phyloP scores from a whole-genome alignment of 2,888 invertebrate species.

The Platerodrilus igneus region DNA sequence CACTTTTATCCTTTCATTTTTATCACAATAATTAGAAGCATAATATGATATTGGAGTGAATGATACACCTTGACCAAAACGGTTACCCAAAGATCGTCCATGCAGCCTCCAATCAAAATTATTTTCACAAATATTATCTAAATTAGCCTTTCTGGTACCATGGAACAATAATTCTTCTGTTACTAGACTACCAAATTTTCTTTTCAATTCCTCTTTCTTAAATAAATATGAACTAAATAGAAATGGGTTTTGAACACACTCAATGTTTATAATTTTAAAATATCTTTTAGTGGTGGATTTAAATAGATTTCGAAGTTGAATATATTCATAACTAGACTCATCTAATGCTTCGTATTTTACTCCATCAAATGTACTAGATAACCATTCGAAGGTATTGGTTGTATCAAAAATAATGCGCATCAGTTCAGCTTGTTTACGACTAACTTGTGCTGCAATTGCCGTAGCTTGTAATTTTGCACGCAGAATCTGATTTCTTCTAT shows the following conservation, averaged over 20 bases:
- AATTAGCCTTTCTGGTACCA: slow-evolving; percentile 30
- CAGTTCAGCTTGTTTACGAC: too few relatives aligned
- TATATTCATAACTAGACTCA: slow-evolving; percentile 1
- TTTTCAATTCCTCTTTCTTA: slow-evolving; percentile 25
- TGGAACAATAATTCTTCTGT: slow-evolving; percentile 32
- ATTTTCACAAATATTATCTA: slow-evolving; percentile 30
- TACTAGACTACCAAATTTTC: slow-evolving; percentile 17
- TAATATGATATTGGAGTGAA: slow-evolving; percentile 34
- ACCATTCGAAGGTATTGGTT: too few relatives aligned
- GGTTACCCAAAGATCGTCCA: slow-evolving; percentile 27
- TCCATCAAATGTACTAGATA: too few relatives aligned
- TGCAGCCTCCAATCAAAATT: slow-evolving; percentile 38
- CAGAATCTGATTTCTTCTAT: too few relatives aligned
- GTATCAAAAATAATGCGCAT: too few relatives aligned
- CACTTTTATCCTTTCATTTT: slow-evolving; percentile 20
- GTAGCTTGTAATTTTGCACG: too few relatives aligned
- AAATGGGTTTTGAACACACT: slow-evolving; percentile 22
- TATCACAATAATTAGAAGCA: slow-evolving; percentile 33
- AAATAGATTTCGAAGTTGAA: slow-evolving; percentile 11
- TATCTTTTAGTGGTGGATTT: slow-evolving; percentile 15
- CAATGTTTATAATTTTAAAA: slow-evolving; percentile 17
- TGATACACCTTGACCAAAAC: slow-evolving; percentile 37
- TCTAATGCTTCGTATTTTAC: background rate
- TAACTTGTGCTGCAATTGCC: too few relatives aligned
- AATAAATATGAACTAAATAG: slow-evolving; percentile 21